Evolutionary conservation across 2,888 invertebrate genomes (phyloP).

Genomic region (Mimas tiliae): DNA sequence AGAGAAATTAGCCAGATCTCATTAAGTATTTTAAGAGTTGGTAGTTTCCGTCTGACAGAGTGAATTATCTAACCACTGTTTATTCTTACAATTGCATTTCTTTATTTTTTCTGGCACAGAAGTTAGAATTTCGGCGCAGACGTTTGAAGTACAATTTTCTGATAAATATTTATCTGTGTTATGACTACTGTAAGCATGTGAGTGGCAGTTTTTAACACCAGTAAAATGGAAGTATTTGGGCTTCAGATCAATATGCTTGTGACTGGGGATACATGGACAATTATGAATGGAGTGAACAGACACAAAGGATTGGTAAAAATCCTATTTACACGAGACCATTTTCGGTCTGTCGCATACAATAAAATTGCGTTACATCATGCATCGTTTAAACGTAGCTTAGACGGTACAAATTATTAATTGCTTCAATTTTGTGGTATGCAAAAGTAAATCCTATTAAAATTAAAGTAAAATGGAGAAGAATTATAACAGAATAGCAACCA

Average conservation of each 20-base stretch:
- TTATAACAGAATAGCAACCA: too few relatives aligned
- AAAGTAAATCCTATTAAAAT: too few relatives aligned
- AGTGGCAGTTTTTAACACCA: background rate
- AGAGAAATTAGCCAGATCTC: slow-evolving; percentile 26
- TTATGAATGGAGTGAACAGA: background rate
- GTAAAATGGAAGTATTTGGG: background rate
- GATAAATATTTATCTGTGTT: slow-evolving; percentile 6
- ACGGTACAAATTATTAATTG: too few relatives aligned
- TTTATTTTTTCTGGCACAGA: slow-evolving; percentile 1
- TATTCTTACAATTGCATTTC: background rate
- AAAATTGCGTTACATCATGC: too few relatives aligned
- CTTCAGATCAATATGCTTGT: background rate
- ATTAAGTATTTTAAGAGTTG: slow-evolving; percentile 7
- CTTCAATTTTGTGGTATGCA: too few relatives aligned
- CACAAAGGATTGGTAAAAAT: too few relatives aligned
- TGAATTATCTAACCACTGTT: background rate
- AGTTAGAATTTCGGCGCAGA: background rate
- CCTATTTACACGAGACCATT: too few relatives aligned
- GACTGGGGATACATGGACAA: background rate
- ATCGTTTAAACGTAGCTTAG: too few relatives aligned
- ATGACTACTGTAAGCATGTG: background rate
- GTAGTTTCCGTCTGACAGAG: background rate
- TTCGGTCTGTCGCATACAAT: too few relatives aligned
- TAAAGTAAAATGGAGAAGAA: too few relatives aligned
- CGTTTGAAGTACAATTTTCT: too few relatives aligned